phyloP scores from a whole-genome alignment of 2,888 invertebrate genomes.

The Zaprionus lineosus region DNA sequence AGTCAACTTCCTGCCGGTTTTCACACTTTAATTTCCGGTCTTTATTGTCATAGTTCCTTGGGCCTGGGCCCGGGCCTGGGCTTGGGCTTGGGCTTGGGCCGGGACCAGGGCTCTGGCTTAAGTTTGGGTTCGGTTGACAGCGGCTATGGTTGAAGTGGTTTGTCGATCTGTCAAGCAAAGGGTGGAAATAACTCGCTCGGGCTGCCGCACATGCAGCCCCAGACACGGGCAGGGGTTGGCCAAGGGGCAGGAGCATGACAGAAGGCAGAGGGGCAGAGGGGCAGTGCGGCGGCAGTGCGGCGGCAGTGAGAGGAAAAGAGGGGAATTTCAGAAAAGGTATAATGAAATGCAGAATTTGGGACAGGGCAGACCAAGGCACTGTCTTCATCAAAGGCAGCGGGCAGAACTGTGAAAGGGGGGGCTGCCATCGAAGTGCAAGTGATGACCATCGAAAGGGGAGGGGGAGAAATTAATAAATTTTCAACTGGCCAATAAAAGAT shows the following conservation, averaged over 20 bases:
- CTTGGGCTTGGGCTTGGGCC: constrained; percentile 26
- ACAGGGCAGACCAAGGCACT: neutral
- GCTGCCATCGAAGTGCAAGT: too few species aligned
- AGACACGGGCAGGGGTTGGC: too few species aligned
- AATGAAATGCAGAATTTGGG: constrained; percentile 35
- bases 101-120: too few species aligned
- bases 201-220: constrained; percentile 5
- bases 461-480: too few species aligned
- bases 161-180: constrained; percentile 58
- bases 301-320: too few species aligned
- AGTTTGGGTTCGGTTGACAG: constrained; percentile 35
- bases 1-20: constrained; percentile 75
- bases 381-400: too few species aligned
- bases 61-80: constrained; percentile 1
- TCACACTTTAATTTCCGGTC: constrained; percentile 79
- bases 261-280: too few species aligned
- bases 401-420: too few species aligned
- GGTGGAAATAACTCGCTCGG: constrained; percentile 42
- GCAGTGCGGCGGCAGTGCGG: too few species aligned
- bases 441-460: too few species aligned
- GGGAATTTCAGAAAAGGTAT: constrained; percentile 21
- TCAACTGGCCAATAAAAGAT: too few species aligned
- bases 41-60: constrained; percentile 72
- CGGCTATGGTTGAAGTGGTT: constrained; percentile 56
- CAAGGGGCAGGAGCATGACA: too few species aligned